These are phyloP conservation scores for Engraulis encrasicolus DNA, from an alignment of 2,113 vertebrate genomes.

Conservation along the genomic window DNA sequence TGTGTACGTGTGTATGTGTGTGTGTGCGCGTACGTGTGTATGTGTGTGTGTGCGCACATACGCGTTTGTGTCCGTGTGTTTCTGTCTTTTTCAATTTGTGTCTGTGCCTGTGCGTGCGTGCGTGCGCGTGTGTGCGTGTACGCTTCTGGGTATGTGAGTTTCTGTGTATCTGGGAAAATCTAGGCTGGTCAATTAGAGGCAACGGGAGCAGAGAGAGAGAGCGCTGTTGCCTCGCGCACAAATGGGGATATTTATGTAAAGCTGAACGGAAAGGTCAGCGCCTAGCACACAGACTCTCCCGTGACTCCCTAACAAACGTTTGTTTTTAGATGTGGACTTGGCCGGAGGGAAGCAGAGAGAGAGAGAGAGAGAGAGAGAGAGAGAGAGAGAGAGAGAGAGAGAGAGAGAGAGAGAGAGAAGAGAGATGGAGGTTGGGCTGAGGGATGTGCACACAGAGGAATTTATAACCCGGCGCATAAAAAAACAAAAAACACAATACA, in stretches of 20 bases:
- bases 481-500: no score
- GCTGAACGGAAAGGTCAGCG: constrained; percentile 37
- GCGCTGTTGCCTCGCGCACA: constrained; percentile 28
- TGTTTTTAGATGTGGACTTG: constrained; percentile 31
- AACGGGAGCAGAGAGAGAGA: constrained; percentile 18
- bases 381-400: no score
- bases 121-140: background rate
- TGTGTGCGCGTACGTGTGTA: background rate
- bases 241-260: constrained; percentile 42
- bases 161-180: background rate
- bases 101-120: no score
- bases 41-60: no score
- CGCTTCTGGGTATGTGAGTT: background rate
- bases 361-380: no score
- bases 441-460: no score
- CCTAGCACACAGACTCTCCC: constrained; percentile 26
- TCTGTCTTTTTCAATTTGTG: no score
- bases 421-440: no score
- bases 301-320: constrained; percentile 37
- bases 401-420: no score
- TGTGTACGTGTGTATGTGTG: background rate
- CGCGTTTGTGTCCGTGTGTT: no score
- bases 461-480: no score
- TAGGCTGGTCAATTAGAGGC: constrained; percentile 9
- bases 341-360: no score